Base-by-base conservation (phyloP, 2,888 invertebrate species). In the Lasioglossum malachurum region DNA sequence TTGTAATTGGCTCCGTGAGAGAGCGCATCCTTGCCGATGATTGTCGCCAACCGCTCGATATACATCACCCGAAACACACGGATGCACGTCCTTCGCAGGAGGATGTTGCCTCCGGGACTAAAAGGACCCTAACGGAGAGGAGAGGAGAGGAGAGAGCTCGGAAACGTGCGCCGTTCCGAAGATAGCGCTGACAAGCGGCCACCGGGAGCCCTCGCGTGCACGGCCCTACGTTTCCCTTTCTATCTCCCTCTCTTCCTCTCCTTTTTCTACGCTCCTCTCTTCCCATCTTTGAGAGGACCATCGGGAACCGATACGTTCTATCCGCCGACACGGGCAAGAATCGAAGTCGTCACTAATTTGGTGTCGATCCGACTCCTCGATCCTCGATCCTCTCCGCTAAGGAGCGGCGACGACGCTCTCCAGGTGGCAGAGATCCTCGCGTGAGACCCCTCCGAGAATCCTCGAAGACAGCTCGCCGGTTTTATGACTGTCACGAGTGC, bases 21-120 rank as follows among this genome's bases (percentile, higher is more conserved):
- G 88, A 89, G 89, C 89, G 88, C 82, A 82, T 87, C 80, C 57
- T 31, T 80, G 83, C 80, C 93, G 93, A 94, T 93, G 93, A 94
- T 93, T 93, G 94, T 94, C 93, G 94, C 93, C 91, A 91, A 91
- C 82, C 89, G 86, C 82, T 93, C 93, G 94, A 94, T 94, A 94
- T 90, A 92, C 92, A 94, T 94, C 94, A 92, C 91, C 86, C 86
- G 80, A 88, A 85, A 80, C 82, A 92, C 90, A 87, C 75, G 88
- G 87, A 90, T 87, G 86, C 84, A 82, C 84, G 72, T 44, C 79
- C 49, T 49, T 75, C 49, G 57, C 49, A 84, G 85, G 82, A 83
- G 82, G 74, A 49, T 73, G 69, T 46, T 46, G 35, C 74, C 75
- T 53, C 16, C 60, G 73, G 74, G 60, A 75, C 67, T 64, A 73